Conservation (phyloP, 2,113 vertebrate species). For the western clawed frog (Xenopus tropicalis) region DNA sequence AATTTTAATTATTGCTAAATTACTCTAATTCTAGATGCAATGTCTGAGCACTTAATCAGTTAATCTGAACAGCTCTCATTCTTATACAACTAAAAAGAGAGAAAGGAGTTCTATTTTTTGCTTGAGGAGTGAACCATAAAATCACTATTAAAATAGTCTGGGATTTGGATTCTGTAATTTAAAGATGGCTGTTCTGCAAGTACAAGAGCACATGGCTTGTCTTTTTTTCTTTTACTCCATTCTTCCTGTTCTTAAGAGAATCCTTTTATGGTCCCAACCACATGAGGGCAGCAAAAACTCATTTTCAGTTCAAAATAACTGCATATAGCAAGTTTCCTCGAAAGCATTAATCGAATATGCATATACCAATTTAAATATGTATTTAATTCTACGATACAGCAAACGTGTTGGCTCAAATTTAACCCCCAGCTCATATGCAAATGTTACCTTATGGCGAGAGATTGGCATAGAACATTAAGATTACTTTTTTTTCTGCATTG, state of each 20-base stretch:
- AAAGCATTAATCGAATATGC: constrained; percentile 37
- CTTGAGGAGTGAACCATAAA: too few relatives aligned
- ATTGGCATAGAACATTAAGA: constrained; percentile 25
- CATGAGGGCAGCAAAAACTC: constrained; percentile 18
- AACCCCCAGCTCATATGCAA: constrained; percentile 22
- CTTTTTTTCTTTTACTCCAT: background rate
- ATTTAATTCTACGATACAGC: constrained; percentile 41
- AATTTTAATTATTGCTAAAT: too few relatives aligned
- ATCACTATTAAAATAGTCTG: too few relatives aligned
- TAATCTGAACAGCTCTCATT: too few relatives aligned
- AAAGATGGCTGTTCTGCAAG: constrained; percentile 21
- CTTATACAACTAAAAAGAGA: too few relatives aligned
- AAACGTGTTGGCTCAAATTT: constrained; percentile 12
- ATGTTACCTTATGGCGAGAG: constrained; percentile 12
- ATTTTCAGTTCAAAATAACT: background rate
- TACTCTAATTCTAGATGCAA: too few relatives aligned
- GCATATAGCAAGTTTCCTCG: constrained; percentile 21
- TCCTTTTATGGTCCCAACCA: background rate
- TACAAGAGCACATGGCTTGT: constrained; percentile 1
- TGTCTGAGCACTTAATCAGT: too few relatives aligned
- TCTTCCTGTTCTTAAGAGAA: background rate
- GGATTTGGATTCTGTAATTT: background rate
- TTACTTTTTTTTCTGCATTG: background rate
- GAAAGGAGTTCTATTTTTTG: too few relatives aligned
- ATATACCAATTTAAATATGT: constrained; percentile 36